Conservation (phyloP, 2,888 invertebrate species). For the Dorcus parallelipipedus region DNA sequence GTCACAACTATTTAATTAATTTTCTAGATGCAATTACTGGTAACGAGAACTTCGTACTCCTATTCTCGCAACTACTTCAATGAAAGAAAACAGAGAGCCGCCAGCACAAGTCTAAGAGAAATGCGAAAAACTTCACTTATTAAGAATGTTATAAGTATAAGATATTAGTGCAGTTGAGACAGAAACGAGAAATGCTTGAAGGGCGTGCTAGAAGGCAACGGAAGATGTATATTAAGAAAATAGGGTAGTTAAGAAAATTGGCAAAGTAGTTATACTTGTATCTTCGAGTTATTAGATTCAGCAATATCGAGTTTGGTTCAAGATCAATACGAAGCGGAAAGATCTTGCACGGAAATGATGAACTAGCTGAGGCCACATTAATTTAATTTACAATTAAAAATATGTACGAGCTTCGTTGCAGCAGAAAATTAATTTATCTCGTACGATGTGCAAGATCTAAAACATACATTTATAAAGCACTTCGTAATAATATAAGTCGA, state of each 20-base stretch:
- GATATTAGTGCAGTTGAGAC: slow-evolving; percentile 38
- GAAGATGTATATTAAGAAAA: slow-evolving; percentile 43
- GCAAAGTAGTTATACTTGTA: slow-evolving; percentile 44
- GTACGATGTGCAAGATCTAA: too few species aligned
- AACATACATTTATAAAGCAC: too few species aligned
- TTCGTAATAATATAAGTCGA: too few species aligned
- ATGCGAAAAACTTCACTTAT: slow-evolving; percentile 47
- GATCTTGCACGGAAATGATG: too few species aligned
- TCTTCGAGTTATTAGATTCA: slow-evolving; percentile 43
- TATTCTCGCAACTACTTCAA: slow-evolving; percentile 35
- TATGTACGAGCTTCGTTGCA: too few species aligned
- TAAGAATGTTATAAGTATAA: slow-evolving; percentile 43
- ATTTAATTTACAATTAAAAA: too few species aligned
- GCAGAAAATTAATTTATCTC: too few species aligned
- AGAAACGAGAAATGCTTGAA: slow-evolving; percentile 24
- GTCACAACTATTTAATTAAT: slow-evolving; percentile 7
- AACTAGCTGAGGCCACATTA: too few species aligned
- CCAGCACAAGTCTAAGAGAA: slow-evolving; percentile 33
- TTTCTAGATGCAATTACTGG: slow-evolving; percentile 35
- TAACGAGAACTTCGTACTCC: slow-evolving; percentile 39
- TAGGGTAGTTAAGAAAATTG: slow-evolving; percentile 46
- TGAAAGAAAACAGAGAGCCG: slow-evolving; percentile 33
- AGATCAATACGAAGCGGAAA: background rate
- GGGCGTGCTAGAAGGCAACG: slow-evolving; percentile 23
- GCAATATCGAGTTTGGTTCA: slow-evolving; percentile 25